phyloP scores from a whole-genome alignment of 2,888 invertebrate species.

The Oligia fasciuncula region DNA sequence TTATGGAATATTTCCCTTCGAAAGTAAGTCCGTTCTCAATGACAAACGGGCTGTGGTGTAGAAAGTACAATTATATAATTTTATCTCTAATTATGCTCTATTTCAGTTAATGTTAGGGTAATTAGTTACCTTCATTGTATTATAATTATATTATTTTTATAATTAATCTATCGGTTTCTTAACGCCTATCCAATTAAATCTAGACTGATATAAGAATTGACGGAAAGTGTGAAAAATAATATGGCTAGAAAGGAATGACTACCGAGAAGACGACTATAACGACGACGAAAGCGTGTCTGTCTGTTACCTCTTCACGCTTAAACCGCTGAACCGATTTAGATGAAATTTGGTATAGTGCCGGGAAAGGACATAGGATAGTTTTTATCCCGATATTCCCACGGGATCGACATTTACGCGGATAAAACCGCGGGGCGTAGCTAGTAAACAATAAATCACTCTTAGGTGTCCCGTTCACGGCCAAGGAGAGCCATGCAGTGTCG shows the following conservation, averaged over 20 bases:
- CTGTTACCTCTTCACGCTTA: too few relatives aligned
- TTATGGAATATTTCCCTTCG: conserved; percentile 30
- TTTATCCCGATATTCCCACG: too few relatives aligned
- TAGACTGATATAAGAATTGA: neutral
- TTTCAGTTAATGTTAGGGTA: neutral
- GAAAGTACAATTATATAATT: conserved; percentile 58
- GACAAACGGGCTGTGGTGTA: conserved; percentile 31
- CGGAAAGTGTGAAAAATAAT: neutral
- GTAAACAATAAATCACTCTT: neutral
- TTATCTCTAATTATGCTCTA: conserved; percentile 41
- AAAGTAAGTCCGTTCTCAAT: conserved; percentile 43
- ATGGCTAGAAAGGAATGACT: neutral
- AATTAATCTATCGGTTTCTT: conserved; percentile 12
- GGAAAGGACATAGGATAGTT: too few relatives aligned
- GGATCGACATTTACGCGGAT: too few relatives aligned
- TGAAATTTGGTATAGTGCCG: too few relatives aligned
- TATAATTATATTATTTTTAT: conserved; percentile 2
- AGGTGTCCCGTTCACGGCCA: conserved; percentile 98
- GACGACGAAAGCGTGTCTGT: too few relatives aligned
- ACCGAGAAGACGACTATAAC: neutral
- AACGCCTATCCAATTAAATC: conserved; percentile 1
- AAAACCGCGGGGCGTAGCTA: too few relatives aligned
- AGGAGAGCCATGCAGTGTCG: conserved; percentile 95
- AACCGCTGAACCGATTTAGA: too few relatives aligned
- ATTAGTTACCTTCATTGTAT: conserved; percentile 17